Base-by-base conservation (phyloP, 2,888 invertebrate genomes). In the Scaptomyza polygonia region DNA sequence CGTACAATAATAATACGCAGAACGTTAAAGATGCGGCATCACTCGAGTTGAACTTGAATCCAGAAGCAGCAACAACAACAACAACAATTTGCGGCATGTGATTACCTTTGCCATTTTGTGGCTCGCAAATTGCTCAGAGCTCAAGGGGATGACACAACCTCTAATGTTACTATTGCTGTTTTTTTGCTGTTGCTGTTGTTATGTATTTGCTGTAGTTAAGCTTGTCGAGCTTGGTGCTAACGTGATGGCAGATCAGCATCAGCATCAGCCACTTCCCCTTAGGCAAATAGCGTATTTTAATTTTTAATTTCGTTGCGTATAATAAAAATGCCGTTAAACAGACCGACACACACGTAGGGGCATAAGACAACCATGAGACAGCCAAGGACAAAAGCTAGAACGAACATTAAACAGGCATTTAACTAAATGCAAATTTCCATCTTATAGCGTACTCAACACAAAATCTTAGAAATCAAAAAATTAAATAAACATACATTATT, bases 281-380 rank as follows among this genome's bases (percentile, higher is more conserved):
- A 67, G 75, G 69, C 68, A 25, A 61, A 65, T 34, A 65, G 75
- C 48, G 43, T 72, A 86, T 70, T 82, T 86, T 84, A 86, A 82
- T 82, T 82, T 82, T 84, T 84, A 86, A 84, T 81, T 86, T 86
- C 69, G 86, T 75, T 77, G 58, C 75, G 81, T 86, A 80, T 80
- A 83, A 86, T 81, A 82, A 71, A 80, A 81, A 85, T 71, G 51
- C 51, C 52, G 56, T 57, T 48, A 3, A 4, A 4, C 29, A 29
- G 9, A 56, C 55, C 42, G 54, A 53, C 29, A 44, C 36, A 34
- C 14, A 12, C 48, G 29, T 27, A 21, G 73, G 7, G 12, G 30
- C 32, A 11, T 47, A 51, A 14, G 53, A 16, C 40, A 14, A 36
- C 29, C 34, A 29, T 30, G 11, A 25, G 21, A 8, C 32, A 42